phyloP scores from a whole-genome alignment of 2,113 vertebrate species.

The Crocuta crocuta region DNA sequence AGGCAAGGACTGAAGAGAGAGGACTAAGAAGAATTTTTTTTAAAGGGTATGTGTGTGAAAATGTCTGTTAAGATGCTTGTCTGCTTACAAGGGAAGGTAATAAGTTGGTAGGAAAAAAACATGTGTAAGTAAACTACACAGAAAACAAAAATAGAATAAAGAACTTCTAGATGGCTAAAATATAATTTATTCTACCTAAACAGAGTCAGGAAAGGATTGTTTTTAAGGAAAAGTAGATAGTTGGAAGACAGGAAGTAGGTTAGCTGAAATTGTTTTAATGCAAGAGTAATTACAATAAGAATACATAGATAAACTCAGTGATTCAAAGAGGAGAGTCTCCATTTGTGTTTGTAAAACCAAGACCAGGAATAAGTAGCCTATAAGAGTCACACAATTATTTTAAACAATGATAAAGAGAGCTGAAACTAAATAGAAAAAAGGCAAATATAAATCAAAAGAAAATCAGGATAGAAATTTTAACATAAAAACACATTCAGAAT shows the following conservation, averaged over 20 bases:
- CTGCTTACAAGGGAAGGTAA: background rate
- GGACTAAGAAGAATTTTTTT: background rate
- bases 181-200: background rate
- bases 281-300: background rate
- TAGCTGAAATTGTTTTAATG: background rate
- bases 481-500: background rate
- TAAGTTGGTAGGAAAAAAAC: background rate
- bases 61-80: background rate
- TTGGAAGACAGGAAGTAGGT: background rate
- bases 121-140: background rate
- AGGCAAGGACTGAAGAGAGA: background rate
- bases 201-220: background rate
- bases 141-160: background rate
- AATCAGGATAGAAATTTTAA: background rate
- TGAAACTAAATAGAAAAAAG: background rate
- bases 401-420: background rate
- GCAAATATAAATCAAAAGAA: background rate
- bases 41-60: background rate
- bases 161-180: background rate
- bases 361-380: background rate
- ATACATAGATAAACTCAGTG: background rate
- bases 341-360: background rate
- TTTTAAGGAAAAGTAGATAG: background rate
- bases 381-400: background rate
- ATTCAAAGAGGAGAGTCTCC: background rate